A percentile compares a stretch with the other conserved stretches of the same genome.
These are phyloP conservation scores for Plemyria rubiginata DNA, from an alignment of 2,888 invertebrate genomes.

Conservation along the genomic window DNA sequence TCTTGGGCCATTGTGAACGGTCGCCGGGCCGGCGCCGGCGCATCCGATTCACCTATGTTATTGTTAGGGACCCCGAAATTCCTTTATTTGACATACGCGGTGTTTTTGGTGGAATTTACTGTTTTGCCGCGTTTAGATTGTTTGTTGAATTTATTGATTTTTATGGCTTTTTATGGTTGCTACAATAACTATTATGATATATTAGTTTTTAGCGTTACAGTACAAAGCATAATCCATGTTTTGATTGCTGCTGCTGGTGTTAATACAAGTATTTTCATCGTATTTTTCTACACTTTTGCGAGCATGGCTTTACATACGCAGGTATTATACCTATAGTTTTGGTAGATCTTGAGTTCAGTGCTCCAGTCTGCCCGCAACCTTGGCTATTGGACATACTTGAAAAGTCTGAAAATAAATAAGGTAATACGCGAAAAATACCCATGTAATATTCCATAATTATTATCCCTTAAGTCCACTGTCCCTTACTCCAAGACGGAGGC, in stretches of 20 bases:
- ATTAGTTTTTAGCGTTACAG: background rate
- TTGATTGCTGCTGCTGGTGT: background rate
- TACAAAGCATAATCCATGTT: background rate
- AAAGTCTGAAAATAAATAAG: no score
- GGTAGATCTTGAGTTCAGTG: no score
- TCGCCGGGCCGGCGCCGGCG: conserved; percentile 77
- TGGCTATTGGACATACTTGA: no score
- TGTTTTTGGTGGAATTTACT: conserved; percentile 64
- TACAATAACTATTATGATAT: conserved; percentile 1
- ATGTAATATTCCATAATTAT: no score
- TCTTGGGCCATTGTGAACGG: conserved; percentile 54
- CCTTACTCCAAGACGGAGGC: no score
- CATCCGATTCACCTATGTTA: conserved; percentile 74
- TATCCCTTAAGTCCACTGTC: no score
- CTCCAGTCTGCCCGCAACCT: no score
- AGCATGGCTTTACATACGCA: no score
- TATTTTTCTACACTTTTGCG: no score
- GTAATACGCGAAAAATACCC: no score
- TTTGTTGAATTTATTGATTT: conserved; percentile 22
- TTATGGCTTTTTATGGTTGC: background rate
- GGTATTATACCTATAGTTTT: no score
- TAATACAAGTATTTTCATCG: no score
- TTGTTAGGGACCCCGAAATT: conserved; percentile 71
- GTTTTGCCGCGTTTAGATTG: conserved; percentile 60
- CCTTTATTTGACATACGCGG: conserved; percentile 80